Evolutionary conservation across 2,797 vertebrate species (phyloP).

Genomic region (Pyrocephalus nanus): DNA sequence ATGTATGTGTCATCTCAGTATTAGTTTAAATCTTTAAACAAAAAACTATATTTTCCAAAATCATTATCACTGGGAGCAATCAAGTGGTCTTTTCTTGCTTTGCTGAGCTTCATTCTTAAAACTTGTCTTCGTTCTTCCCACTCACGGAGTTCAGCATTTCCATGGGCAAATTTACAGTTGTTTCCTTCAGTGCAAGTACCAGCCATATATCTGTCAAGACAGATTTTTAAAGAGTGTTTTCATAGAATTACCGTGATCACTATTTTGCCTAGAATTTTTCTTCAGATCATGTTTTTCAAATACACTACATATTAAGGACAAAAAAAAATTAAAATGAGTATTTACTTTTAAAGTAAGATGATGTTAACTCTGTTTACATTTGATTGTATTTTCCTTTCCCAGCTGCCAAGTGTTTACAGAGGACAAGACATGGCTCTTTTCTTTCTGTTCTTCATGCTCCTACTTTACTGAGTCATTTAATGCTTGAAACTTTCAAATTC

Average conservation of each 20-base stretch:
- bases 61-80: constrained; percentile 98
- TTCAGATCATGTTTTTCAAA: neutral
- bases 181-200: constrained; percentile 88
- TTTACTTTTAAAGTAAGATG: neutral
- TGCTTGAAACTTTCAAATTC: neutral
- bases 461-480: neutral
- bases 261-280: neutral
- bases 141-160: constrained; percentile 90
- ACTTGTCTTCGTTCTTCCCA: constrained; percentile 94
- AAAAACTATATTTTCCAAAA: constrained; percentile 99
- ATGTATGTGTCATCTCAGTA: constrained; percentile 69
- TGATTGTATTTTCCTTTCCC: neutral
- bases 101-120: constrained; percentile 96
- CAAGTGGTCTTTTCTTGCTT: constrained; percentile 97
- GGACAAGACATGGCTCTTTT: neutral
- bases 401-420: neutral
- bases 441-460: neutral
- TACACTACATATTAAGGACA: neutral
- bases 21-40: constrained; percentile 99
- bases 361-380: neutral
- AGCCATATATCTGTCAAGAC: constrained; percentile 83
- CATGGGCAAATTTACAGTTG: constrained; percentile 93
- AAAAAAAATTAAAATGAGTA: neutral
- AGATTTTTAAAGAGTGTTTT: constrained; percentile 22
- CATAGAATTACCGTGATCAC: neutral